Percentiles rank a stretch among this genome's conserved stretches.
These are phyloP conservation scores for Pygoscelis antarcticus DNA, from an alignment of 2,113 vertebrate genomes.

Conservation along the genomic window DNA sequence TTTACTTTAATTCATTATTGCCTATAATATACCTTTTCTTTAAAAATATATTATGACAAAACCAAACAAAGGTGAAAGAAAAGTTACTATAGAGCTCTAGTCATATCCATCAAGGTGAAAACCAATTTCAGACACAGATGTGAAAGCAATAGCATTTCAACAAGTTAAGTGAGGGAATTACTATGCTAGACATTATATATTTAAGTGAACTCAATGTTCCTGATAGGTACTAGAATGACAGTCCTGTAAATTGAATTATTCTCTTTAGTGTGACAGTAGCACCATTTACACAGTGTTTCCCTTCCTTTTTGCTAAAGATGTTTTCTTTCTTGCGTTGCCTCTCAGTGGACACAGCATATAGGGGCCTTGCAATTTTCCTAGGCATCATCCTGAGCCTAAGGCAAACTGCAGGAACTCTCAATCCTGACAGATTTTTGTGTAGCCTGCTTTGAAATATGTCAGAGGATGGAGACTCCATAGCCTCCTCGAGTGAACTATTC, in stretches of 20 bases:
- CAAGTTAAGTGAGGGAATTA: neutral
- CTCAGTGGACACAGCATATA: neutral
- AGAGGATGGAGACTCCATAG: neutral
- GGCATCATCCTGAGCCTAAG: neutral
- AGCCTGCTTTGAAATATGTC: neutral
- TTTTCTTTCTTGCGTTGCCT: neutral
- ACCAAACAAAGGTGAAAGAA: neutral
- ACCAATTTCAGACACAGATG: constrained; percentile 14
- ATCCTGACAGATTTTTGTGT: neutral
- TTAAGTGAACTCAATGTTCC: neutral
- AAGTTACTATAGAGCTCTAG: neutral
- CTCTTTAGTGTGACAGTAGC: neutral
- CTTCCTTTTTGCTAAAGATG: neutral
- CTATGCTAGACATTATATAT: neutral
- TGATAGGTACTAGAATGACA: neutral
- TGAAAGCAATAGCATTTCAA: constrained; percentile 28
- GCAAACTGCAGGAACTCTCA: neutral
- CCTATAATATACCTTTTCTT: neutral
- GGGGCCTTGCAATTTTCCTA: neutral
- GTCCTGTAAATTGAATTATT: neutral
- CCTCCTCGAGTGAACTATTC: neutral
- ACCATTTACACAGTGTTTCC: neutral
- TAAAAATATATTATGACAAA: neutral
- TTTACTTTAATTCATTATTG: neutral
- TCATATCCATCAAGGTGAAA: neutral